Conservation (phyloP, 1,140 invertebrate species). For the Tenebrio molitor region DNA sequence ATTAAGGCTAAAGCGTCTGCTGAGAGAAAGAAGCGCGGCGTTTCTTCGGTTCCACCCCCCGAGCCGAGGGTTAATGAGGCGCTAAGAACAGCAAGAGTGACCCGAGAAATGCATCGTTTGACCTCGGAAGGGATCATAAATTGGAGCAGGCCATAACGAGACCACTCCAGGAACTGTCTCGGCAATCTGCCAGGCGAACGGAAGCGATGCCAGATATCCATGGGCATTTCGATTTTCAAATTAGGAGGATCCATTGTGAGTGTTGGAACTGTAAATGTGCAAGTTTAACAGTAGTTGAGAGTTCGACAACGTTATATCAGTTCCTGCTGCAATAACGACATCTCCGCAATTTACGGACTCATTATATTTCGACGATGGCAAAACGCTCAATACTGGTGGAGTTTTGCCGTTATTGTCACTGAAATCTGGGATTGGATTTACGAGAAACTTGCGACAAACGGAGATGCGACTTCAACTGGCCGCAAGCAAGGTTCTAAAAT, state of each 20-base stretch:
- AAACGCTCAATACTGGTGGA: not conserved
- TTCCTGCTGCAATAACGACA: conserved; percentile 8
- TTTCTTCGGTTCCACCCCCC: conserved; percentile 52
- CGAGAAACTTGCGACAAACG: no score
- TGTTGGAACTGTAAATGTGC: conserved; percentile 35
- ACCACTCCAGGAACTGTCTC: conserved; percentile 56
- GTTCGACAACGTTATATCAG: conserved; percentile 44
- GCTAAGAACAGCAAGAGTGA: conserved; percentile 55
- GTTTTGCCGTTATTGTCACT: conserved; percentile 12
- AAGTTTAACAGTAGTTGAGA: conserved; percentile 51
- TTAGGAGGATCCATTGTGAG: conserved; percentile 42
- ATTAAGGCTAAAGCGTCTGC: conserved; percentile 55
- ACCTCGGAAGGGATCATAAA: conserved; percentile 55
- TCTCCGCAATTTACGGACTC: conserved; percentile 18
- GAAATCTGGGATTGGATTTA: conserved; percentile 10
- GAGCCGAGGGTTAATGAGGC: conserved; percentile 58
- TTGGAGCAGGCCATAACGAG: conserved; percentile 51
- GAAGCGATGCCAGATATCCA: conserved; percentile 52
- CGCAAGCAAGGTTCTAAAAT: no score
- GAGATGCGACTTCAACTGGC: no score
- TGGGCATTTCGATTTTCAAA: conserved; percentile 50
- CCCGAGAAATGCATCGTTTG: conserved; percentile 56
- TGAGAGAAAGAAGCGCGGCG: conserved; percentile 43
- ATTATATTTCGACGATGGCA: conserved; percentile 10
- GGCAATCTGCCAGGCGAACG: conserved; percentile 54